Conservation (phyloP, 2,888 invertebrate species). For the Crioceris asparagi region DNA sequence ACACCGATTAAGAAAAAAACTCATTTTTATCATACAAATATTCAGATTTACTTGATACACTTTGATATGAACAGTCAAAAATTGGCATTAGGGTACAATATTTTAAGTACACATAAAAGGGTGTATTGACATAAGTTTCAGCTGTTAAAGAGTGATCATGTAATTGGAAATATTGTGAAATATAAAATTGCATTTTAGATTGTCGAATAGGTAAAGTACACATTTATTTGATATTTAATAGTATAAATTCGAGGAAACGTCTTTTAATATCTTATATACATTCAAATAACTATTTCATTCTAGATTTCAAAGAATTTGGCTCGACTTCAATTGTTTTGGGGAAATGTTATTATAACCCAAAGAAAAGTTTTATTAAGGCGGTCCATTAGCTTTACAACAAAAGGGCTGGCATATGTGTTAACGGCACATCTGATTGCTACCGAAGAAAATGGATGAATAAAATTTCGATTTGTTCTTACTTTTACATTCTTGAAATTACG, state of each 20-base stretch:
- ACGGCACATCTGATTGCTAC: too few species aligned
- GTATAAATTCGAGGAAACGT: constrained; percentile 3
- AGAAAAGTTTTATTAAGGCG: too few species aligned
- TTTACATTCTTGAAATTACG: too few species aligned
- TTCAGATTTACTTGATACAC: constrained; percentile 19
- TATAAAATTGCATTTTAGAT: constrained; percentile 25
- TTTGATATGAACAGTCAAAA: constrained; percentile 20
- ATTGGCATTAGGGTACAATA: constrained; percentile 20
- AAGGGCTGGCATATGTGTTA: too few species aligned
- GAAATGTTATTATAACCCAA: too few species aligned
- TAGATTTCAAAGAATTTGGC: constrained; percentile 2
- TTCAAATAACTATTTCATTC: not conserved
- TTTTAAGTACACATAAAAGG: constrained; percentile 5
- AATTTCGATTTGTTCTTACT: too few species aligned
- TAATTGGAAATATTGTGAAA: constrained; percentile 28
- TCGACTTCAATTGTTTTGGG: too few species aligned
- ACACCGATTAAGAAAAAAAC: constrained; percentile 29
- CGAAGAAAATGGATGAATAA: too few species aligned
- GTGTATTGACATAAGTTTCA: constrained; percentile 24
- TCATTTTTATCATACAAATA: constrained; percentile 26
- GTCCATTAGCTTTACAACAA: too few species aligned
- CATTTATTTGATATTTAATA: constrained; percentile 8
- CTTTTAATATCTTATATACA: constrained; percentile 1
- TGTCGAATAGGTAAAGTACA: constrained; percentile 28
- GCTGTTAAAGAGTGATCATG: constrained; percentile 13